Percentiles rank a stretch among this genome's conserved stretches.
phyloP scores from a whole-genome alignment of 2,797 vertebrate genomes.

The Typhlichthys eigenmanni region DNA sequence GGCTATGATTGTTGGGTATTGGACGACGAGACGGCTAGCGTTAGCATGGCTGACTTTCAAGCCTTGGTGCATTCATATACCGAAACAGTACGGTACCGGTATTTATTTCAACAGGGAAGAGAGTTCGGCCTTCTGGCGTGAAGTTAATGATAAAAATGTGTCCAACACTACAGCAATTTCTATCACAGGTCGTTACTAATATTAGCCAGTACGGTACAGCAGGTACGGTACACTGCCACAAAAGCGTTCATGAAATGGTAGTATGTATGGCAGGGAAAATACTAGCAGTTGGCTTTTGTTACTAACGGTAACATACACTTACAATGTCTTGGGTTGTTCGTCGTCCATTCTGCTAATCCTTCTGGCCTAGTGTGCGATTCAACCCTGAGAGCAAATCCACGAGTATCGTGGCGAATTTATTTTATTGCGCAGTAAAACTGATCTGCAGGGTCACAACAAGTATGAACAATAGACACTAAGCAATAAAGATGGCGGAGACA shows the following conservation, averaged over 20 bases:
- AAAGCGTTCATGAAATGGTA: slow-evolving; percentile 20
- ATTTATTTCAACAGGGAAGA: too few species aligned
- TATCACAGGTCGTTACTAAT: too few species aligned
- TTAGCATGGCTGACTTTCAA: too few species aligned
- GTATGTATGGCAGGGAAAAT: slow-evolving; percentile 33
- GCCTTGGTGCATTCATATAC: too few species aligned
- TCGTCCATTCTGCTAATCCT: slow-evolving; percentile 74
- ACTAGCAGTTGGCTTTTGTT: slow-evolving; percentile 29
- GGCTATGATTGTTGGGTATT: too few species aligned
- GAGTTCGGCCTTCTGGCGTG: too few species aligned
- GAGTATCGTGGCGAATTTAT: slow-evolving; percentile 51
- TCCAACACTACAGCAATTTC: too few species aligned
- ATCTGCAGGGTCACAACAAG: slow-evolving; percentile 58
- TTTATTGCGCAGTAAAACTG: slow-evolving; percentile 50
- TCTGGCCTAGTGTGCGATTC: slow-evolving; percentile 68
- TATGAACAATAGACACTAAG: slow-evolving; percentile 75
- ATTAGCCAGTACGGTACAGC: too few species aligned
- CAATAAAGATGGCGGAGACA: slow-evolving; percentile 75
- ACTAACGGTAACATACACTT: slow-evolving; percentile 60
- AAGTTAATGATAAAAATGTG: too few species aligned
- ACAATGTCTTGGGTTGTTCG: slow-evolving; percentile 79
- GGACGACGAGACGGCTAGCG: too few species aligned
- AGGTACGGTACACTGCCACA: background rate
- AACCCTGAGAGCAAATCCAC: slow-evolving; percentile 71
- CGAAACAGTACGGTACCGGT: too few species aligned